Evolutionary conservation across 2,797 vertebrate species (phyloP).

Genomic region (Echeneis naucrates): DNA sequence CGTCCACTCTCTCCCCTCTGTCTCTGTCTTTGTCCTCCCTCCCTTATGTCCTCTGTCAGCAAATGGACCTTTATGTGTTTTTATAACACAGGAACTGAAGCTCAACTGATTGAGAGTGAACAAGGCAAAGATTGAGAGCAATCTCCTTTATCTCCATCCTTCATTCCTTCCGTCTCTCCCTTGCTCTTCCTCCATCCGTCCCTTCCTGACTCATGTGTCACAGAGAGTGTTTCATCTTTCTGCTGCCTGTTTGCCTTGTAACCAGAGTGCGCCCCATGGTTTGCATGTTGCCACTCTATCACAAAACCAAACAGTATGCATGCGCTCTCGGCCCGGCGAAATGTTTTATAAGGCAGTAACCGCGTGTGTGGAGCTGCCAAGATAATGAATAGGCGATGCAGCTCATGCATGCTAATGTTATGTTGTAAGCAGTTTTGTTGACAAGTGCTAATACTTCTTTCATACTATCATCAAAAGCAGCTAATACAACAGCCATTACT

Average conservation of each 20-base stretch:
- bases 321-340: constrained; percentile 89
- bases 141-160: constrained; percentile 59
- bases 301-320: constrained; percentile 95
- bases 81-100: constrained; percentile 89
- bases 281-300: constrained; percentile 91
- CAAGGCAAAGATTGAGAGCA: constrained; percentile 89
- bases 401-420: constrained; percentile 99
- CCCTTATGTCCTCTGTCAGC: constrained; percentile 39
- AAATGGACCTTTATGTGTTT: constrained; percentile 47
- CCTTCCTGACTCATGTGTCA: constrained; percentile 80
- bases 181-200: constrained; percentile 56
- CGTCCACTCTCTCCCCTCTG: constrained; percentile 33
- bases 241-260: constrained; percentile 92
- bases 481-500: constrained; percentile 99
- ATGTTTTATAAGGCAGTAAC: constrained; percentile 98
- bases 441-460: constrained; percentile 99
- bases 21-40: constrained; percentile 33
- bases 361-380: constrained; percentile 98
- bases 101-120: constrained; percentile 92
- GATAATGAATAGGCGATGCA: constrained; percentile 99
- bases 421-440: constrained; percentile 99
- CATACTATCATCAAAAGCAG: constrained; percentile 99
- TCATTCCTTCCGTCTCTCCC: constrained; percentile 38
- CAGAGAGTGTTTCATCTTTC: constrained; percentile 66
- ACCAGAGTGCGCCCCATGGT: constrained; percentile 74